Evolutionary conservation across 1,140 invertebrate species (phyloP), one percentile per base, ranked within the genome.

Genomic region (Latrodectus geometricus): DNA sequence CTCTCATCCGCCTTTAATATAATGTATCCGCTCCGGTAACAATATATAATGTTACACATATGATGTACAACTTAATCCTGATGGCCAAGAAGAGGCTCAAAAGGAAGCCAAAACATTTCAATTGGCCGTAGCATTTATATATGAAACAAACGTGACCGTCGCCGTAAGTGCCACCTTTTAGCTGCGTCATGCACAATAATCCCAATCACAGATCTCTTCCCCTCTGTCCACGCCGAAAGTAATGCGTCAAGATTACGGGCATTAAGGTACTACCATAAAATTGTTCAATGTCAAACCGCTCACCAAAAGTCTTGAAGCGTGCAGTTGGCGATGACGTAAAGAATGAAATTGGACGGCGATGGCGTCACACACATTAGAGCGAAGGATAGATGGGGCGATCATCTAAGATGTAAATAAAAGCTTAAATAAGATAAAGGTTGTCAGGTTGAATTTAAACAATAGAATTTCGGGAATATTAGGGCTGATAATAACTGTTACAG

Each of bases 251-350:
- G 61, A 66, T 78, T 56, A 78, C 35, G n/a, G 76, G 35, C 61
- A 11, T 78, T 78, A 61, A 68, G 52, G 17, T 15, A 35, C 12
- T 5, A 20, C 20, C 14, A 14, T 54, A 54, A 48, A 78, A 78
- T 14, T 21, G 9, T n/a, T 21, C 76, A 78, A 78, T 78, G 76
- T 12, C 76, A 78, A 78, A 78, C 15, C 76, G 56, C 35, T 78
- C 76, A 66, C 2, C 4, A 23, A 3, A 15, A 11, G 52, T 50
- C 52, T 14, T n/a, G 35, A 54, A 78, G 52, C 76, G 76, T 78
- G 76, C 17, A 78, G 23, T 0, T 14, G 35, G 20, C 49, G 49
- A 52, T 9, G 20, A 8, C 15, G 54, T 61, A 4, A 61, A 61
- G 17, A 14, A 61, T 61, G 54, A 61, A 61, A 61, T 14, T 17